Percentiles rank a stretch among this genome's conserved stretches.
Conservation (phyloP, 2,888 invertebrate genomes). For the Microdon myrmicae region DNA sequence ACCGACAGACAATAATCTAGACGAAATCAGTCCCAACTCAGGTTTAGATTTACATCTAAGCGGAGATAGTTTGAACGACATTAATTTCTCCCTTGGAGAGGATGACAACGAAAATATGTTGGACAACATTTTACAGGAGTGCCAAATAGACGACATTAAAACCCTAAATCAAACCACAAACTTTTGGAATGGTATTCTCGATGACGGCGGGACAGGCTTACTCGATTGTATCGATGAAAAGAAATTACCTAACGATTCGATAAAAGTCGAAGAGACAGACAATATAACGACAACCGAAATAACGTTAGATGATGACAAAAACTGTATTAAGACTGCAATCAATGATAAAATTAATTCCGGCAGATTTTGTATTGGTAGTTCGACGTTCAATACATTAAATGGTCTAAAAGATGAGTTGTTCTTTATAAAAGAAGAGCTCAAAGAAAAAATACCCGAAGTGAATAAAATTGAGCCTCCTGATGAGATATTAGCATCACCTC, state of each 20-base stretch:
- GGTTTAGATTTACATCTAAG: slow-evolving; percentile 65
- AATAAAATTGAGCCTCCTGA: slow-evolving; percentile 57
- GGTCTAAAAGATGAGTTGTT: slow-evolving; percentile 57
- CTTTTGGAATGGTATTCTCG: slow-evolving; percentile 67
- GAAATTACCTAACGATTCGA: slow-evolving; percentile 53
- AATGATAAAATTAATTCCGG: slow-evolving; percentile 25
- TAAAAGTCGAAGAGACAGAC: slow-evolving; percentile 32
- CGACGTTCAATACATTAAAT: slow-evolving; percentile 26
- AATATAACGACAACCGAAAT: slow-evolving; percentile 60
- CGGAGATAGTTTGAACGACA: slow-evolving; percentile 65
- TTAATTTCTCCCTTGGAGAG: slow-evolving; percentile 63
- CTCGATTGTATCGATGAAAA: slow-evolving; percentile 62
- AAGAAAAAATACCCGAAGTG: slow-evolving; percentile 44
- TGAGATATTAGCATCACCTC: slow-evolving; percentile 51
- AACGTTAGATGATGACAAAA: slow-evolving; percentile 53
- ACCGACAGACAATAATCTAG: slow-evolving; percentile 11
- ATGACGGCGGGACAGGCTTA: slow-evolving; percentile 60
- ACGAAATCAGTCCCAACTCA: slow-evolving; percentile 16
- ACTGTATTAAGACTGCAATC: slow-evolving; percentile 13
- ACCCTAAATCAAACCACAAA: slow-evolving; percentile 65
- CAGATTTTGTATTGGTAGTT: slow-evolving; percentile 42
- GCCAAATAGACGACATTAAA: slow-evolving; percentile 66
- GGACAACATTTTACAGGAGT: slow-evolving; percentile 66
- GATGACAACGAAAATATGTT: slow-evolving; percentile 65
- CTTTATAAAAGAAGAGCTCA: slow-evolving; percentile 57